phyloP scores from a whole-genome alignment of 1,140 invertebrate species.

The Choristoneura fumiferana region DNA sequence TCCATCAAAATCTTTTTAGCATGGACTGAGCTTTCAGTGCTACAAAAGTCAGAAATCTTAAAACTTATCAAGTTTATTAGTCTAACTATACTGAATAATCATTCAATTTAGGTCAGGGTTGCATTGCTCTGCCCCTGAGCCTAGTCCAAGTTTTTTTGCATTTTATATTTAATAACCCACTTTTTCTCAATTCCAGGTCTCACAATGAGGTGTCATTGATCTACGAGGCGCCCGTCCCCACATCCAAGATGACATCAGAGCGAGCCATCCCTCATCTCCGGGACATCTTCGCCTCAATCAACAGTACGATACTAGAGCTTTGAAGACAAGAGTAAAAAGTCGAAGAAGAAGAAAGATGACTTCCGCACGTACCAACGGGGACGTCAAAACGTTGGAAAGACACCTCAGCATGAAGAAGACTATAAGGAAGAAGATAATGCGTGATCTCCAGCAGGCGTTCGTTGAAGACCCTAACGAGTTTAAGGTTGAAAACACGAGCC shows the following conservation, averaged over 20 bases:
- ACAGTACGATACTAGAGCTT: slow-evolving; percentile 59
- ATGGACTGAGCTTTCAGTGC: too few relatives aligned
- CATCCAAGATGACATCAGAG: slow-evolving; percentile 77
- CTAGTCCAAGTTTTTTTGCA: too few relatives aligned
- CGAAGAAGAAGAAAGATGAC: slow-evolving; percentile 82
- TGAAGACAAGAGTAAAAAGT: slow-evolving; percentile 80
- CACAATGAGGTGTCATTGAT: slow-evolving; percentile 68
- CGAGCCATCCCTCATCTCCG: slow-evolving; percentile 83
- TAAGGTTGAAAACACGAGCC: slow-evolving; percentile 82
- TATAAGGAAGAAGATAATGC: slow-evolving; percentile 91
- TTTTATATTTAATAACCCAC: background rate
- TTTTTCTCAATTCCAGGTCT: slow-evolving; percentile 57
- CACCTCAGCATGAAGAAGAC: slow-evolving; percentile 93
- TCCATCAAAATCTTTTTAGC: too few relatives aligned
- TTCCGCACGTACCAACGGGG: slow-evolving; percentile 82
- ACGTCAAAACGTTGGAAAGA: slow-evolving; percentile 87
- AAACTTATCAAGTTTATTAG: too few relatives aligned
- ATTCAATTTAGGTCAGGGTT: too few relatives aligned
- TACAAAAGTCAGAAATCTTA: too few relatives aligned
- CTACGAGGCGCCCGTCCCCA: slow-evolving; percentile 42
- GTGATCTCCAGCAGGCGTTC: slow-evolving; percentile 87
- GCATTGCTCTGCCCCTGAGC: too few relatives aligned
- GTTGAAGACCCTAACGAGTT: slow-evolving; percentile 87
- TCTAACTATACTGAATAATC: too few relatives aligned
- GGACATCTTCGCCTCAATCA: slow-evolving; percentile 83